phyloP scores from a whole-genome alignment of 2,113 vertebrate species.

The Monopterus albus region DNA sequence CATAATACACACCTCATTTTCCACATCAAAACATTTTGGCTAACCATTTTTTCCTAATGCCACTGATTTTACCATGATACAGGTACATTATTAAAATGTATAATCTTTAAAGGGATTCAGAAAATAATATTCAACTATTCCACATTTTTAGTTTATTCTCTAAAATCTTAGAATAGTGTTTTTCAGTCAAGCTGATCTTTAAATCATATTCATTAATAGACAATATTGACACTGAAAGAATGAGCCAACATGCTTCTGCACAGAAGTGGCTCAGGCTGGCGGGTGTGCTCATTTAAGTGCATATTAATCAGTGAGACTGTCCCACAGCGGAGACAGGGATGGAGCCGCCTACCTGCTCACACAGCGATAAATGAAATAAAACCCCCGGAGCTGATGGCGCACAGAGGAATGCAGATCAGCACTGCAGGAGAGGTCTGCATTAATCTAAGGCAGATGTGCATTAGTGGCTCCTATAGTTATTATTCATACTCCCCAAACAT shows the following conservation, averaged over 20 bases:
- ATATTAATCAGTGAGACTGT: slow-evolving; percentile 36
- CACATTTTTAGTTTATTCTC: neutral
- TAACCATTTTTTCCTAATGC: neutral
- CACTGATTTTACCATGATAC: no score
- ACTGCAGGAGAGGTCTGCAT: slow-evolving; percentile 73
- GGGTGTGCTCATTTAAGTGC: slow-evolving; percentile 13
- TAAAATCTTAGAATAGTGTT: neutral
- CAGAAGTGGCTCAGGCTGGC: slow-evolving; percentile 12
- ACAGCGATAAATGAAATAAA: slow-evolving; percentile 70
- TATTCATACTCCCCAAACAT: slow-evolving; percentile 79
- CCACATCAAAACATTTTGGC: neutral
- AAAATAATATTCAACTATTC: neutral
- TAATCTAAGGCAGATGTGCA: slow-evolving; percentile 82
- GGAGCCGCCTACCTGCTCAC: slow-evolving; percentile 68
- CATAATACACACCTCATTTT: slow-evolving; percentile 5
- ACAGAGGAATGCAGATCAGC: slow-evolving; percentile 76
- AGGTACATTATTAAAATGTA: neutral
- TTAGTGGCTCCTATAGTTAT: slow-evolving; percentile 75
- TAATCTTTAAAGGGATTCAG: neutral
- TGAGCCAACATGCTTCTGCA: slow-evolving; percentile 30
- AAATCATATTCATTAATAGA: neutral
- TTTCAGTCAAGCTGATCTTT: no score
- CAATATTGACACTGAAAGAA: no score
- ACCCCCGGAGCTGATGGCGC: slow-evolving; percentile 67
- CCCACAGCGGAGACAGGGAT: slow-evolving; percentile 43